Conservation (phyloP, 2,888 invertebrate genomes). For the Drosophila mimetica region DNA sequence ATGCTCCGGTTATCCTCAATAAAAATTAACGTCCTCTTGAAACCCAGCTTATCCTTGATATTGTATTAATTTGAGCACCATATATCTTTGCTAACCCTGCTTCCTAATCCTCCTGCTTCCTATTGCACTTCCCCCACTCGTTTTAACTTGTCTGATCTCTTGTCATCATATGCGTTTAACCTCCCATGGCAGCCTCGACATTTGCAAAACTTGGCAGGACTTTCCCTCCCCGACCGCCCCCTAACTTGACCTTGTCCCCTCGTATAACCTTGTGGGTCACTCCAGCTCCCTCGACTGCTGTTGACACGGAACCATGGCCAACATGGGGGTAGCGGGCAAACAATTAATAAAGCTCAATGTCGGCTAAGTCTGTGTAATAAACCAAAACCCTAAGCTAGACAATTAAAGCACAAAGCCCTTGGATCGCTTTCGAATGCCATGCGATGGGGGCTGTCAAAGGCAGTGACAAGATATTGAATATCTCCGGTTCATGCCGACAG, state of each 20-base stretch:
- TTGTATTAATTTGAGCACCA: constrained; percentile 5
- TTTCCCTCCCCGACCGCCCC: constrained; percentile 1
- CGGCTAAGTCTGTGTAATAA: constrained; percentile 66
- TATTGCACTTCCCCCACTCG: constrained; percentile 12
- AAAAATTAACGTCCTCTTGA: not conserved
- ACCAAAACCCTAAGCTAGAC: constrained; percentile 71
- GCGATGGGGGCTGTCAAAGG: constrained; percentile 53
- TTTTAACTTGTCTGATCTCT: constrained; percentile 43
- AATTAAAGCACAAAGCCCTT: constrained; percentile 67
- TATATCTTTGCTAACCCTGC: not conserved
- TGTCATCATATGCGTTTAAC: constrained; percentile 61
- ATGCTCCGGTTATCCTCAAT: not conserved
- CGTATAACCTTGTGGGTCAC: constrained; percentile 50
- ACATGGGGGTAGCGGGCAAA: constrained; percentile 22
- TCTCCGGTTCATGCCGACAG: constrained; percentile 12
- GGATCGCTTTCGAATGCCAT: constrained; percentile 40
- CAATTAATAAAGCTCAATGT: constrained; percentile 74
- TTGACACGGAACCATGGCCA: not conserved
- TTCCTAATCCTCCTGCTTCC: not conserved
- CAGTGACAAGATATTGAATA: constrained; percentile 58
- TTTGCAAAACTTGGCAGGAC: constrained; percentile 19
- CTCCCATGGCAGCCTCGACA: constrained; percentile 2
- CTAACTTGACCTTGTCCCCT: constrained; percentile 45
- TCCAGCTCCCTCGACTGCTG: constrained; percentile 6
- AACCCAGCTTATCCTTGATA: not conserved